Evolutionary conservation across 2,113 vertebrate genomes (phyloP), one percentile per base, ranked within the genome.

Genomic region (Cinclus mexicanus): DNA sequence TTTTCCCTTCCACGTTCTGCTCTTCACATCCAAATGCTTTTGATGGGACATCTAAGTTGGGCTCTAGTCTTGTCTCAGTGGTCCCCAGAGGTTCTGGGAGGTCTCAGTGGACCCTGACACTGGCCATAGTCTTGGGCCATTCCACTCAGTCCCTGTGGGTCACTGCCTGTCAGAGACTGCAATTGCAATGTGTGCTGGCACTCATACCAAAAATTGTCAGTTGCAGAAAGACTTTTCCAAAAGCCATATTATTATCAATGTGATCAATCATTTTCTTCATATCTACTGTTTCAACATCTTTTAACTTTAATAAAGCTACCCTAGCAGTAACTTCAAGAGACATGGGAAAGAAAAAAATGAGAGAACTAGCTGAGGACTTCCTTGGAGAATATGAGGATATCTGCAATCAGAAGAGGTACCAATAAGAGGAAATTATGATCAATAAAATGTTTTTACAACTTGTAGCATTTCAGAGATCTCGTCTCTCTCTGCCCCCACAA

Each of bases 151-250:
- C 10, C 8, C 11, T 64, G 21, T 0, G 2, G 21, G 37, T 41
- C 6, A 10, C 24, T 53, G 5, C 9, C 42, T 76, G 21, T 41
- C 24, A 67, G 26, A 52, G 16, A 41, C 5, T 67, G n/a, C 1
- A 6, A 14, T 11, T 39, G 5, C 12, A 35, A 14, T 5, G 2
- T 4, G 2, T 0, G 2, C 25, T 88, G 14, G 2, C 23, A 84
- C 23, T 49, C 53, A 52, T 7, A 50, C 3, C 3, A 72, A 72
- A 76, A 93, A 25, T 29, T 64, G 12, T 31, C 29, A 76, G 21
- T 31, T 89, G 41, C 57, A 95, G 65, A 52, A 78, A 86, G 67
- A 55, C 3, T 31, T 35, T 67, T 59, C 9, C 5, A 52, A 83
- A 86, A 82, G n/a, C 53, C 7, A 5, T 72, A 64, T 82, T 76